A percentile compares a stretch with the other conserved stretches of the same genome.
Evolutionary conservation across 2,888 invertebrate species (phyloP).

Genomic region (Lampropteryx suffumata): DNA sequence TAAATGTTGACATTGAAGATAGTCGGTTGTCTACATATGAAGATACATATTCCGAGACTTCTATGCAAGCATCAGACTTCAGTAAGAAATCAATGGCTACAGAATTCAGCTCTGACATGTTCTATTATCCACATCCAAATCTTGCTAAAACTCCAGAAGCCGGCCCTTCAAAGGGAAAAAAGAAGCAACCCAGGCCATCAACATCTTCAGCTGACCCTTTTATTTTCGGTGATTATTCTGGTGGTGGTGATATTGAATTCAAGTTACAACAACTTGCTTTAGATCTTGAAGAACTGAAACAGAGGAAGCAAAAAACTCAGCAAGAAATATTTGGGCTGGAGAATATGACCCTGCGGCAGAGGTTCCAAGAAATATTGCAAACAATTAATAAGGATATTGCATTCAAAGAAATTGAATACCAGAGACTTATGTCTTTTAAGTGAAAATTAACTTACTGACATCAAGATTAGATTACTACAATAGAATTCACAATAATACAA

Average conservation of each 20-base stretch:
- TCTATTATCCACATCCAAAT: slow-evolving; percentile 42
- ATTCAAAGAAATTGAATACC: slow-evolving; percentile 88
- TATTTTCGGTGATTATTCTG: slow-evolving; percentile 16
- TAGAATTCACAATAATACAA: no score
- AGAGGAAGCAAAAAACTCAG: slow-evolving; percentile 90
- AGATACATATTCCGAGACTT: slow-evolving; percentile 87
- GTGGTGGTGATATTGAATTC: slow-evolving; percentile 22
- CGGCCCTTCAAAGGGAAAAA: slow-evolving; percentile 35
- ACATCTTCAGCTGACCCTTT: slow-evolving; percentile 25
- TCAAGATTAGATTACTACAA: no score
- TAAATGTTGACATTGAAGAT: slow-evolving; percentile 92
- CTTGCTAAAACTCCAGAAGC: slow-evolving; percentile 44
- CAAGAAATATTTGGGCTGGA: slow-evolving; percentile 93
- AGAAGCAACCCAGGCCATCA: slow-evolving; percentile 39
- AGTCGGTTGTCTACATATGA: slow-evolving; percentile 90
- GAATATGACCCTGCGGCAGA: slow-evolving; percentile 90
- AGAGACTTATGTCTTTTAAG: slow-evolving; percentile 56
- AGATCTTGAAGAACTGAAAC: slow-evolving; percentile 89
- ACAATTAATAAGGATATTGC: slow-evolving; percentile 90
- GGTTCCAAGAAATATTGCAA: slow-evolving; percentile 92
- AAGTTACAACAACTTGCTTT: slow-evolving; percentile 88
- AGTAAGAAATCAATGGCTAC: slow-evolving; percentile 53
- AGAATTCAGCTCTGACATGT: slow-evolving; percentile 68
- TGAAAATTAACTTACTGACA: slow-evolving; percentile 6
- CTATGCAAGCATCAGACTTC: slow-evolving; percentile 57